A percentile compares a stretch with the other conserved stretches of the same genome.
These are phyloP conservation scores for Wasmannia auropunctata DNA, from an alignment of 1,140 invertebrate genomes.

Conservation along the genomic window DNA sequence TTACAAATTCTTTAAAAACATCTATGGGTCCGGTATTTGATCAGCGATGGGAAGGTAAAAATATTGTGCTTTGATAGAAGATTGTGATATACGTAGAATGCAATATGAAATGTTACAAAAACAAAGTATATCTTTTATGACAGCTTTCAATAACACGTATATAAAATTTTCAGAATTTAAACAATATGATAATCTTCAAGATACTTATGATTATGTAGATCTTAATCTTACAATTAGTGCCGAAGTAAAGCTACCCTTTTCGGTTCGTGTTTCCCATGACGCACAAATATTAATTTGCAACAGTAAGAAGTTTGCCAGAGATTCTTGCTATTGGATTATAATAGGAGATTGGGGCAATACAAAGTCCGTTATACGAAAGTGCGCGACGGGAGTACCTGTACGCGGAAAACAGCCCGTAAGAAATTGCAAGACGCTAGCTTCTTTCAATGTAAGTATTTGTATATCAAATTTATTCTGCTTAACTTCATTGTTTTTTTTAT, in stretches of 20 bases:
- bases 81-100: background rate
- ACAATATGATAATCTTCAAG: background rate
- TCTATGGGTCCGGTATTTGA: slow-evolving; percentile 65
- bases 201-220: background rate
- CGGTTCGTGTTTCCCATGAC: slow-evolving; percentile 41
- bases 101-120: background rate
- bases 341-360: slow-evolving; percentile 67
- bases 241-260: slow-evolving; percentile 42
- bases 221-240: background rate
- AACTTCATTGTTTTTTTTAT: background rate
- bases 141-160: background rate
- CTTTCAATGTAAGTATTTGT: background rate
- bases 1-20: slow-evolving; percentile 20
- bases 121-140: background rate
- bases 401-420: background rate
- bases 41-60: slow-evolving; percentile 70
- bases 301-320: background rate
- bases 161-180: slow-evolving; percentile 14
- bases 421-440: background rate
- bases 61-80: no score
- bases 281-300: slow-evolving; percentile 62
- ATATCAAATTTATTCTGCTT: background rate
- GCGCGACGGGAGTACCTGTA: slow-evolving; percentile 37
- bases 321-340: slow-evolving; percentile 69
- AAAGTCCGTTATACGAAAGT: slow-evolving; percentile 55